Conservation (phyloP, 2,113 vertebrate genomes). For the Hyperopisus bebe region DNA sequence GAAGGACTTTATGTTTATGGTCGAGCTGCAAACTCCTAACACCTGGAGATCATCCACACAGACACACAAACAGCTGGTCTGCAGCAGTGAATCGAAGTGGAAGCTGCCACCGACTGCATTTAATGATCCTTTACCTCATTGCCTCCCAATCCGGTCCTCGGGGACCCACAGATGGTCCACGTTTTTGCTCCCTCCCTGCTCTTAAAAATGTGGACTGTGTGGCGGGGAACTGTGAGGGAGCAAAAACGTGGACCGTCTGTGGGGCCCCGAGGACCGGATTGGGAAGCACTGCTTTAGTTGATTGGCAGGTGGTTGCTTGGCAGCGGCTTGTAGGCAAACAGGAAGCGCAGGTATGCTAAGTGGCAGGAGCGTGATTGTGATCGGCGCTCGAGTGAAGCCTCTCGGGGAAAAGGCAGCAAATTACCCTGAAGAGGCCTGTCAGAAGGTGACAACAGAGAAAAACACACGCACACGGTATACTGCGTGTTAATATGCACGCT, state of each 20-base stretch:
- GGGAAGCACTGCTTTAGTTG: not conserved
- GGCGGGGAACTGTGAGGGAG: not conserved
- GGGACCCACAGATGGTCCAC: not conserved
- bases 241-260: not conserved
- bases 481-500: not conserved
- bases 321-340: not conserved
- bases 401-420: not conserved
- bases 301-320: not conserved
- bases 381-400: not conserved
- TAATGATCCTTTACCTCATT: not conserved
- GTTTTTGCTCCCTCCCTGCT: not conserved
- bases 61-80: not conserved
- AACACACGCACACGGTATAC: not conserved
- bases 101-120: not conserved
- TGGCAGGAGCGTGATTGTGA: not conserved
- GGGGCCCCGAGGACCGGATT: not conserved
- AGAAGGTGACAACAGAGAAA: not conserved
- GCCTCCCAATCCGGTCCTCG: not conserved
- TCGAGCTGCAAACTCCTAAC: not conserved
- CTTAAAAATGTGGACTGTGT: not conserved
- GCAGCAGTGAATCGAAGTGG: not conserved
- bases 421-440: not conserved
- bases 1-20: not conserved
- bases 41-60: not conserved
- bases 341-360: not conserved